Evolutionary conservation across 1,140 invertebrate genomes (phyloP).

Genomic region (Ceratina australensis): DNA sequence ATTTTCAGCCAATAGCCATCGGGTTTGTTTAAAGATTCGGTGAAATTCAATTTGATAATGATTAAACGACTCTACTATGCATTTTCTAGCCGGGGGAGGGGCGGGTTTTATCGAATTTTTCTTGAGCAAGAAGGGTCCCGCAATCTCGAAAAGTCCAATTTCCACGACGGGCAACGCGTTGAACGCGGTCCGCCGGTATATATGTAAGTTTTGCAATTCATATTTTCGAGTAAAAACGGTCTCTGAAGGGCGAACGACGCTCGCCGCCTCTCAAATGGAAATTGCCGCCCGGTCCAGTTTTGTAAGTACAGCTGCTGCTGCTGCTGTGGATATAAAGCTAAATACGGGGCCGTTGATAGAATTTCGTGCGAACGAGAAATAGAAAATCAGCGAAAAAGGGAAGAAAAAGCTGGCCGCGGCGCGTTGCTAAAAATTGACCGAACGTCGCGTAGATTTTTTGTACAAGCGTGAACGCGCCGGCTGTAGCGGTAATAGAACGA

Average conservation of each 20-base stretch:
- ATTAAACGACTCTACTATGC: neutral
- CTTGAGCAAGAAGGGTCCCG: neutral
- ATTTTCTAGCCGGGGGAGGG: neutral
- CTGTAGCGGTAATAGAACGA: neutral
- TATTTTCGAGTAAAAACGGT: conserved; percentile 31
- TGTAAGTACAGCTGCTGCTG: conserved; percentile 9
- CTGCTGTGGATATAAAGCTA: conserved; percentile 33
- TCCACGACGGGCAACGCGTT: neutral
- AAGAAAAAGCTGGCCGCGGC: too few relatives aligned
- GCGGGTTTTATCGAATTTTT: neutral
- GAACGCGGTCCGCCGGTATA: neutral
- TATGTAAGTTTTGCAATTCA: conserved; percentile 41
- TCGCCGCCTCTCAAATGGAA: conserved; percentile 34
- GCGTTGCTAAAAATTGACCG: conserved; percentile 10
- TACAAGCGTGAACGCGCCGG: too few relatives aligned
- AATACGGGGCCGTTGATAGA: conserved; percentile 16
- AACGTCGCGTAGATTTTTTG: neutral
- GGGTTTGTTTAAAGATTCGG: too few relatives aligned
- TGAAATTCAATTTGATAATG: neutral
- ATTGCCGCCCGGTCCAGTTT: conserved; percentile 16
- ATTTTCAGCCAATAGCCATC: too few relatives aligned
- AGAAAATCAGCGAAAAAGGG: neutral
- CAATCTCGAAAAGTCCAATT: conserved; percentile 41
- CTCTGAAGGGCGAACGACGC: neutral
- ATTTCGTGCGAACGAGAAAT: neutral